These are phyloP conservation scores for Heteractis magnifica DNA, from an alignment of 92 coral and sea anemone species.

Conservation along the genomic window DNA sequence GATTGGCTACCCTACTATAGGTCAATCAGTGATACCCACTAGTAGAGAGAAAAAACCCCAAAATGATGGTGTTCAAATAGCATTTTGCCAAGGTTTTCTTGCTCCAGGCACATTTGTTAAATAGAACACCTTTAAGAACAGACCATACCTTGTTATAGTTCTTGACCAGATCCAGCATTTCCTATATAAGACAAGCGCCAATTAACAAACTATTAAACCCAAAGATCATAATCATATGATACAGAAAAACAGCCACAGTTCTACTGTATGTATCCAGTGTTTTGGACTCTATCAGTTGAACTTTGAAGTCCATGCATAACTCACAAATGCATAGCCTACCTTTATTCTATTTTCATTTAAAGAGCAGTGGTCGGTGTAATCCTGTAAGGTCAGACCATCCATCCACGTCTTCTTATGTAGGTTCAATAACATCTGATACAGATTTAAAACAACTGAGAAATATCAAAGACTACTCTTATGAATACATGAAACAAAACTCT, in stretches of 20 bases:
- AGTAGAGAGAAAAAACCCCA: neutral
- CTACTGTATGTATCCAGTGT: too few species aligned
- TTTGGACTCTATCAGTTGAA: too few species aligned
- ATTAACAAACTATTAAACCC: neutral
- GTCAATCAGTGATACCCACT: neutral
- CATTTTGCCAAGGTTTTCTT: too few species aligned
- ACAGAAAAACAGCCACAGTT: too few species aligned
- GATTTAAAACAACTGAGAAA: neutral
- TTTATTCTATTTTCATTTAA: slow-evolving; percentile 81
- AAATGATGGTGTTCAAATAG: too few species aligned
- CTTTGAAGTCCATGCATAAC: too few species aligned
- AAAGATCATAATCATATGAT: too few species aligned
- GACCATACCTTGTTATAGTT: slow-evolving; percentile 87
- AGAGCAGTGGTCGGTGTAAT: slow-evolving; percentile 85
- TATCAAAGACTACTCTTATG: neutral
- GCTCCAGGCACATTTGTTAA: too few species aligned
- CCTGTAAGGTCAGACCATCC: slow-evolving; percentile 94
- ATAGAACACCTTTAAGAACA: neutral
- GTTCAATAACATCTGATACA: slow-evolving; percentile 78
- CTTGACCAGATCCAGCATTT: slow-evolving; percentile 93
- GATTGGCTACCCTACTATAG: neutral
- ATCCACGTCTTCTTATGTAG: slow-evolving; percentile 98
- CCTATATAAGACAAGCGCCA: slow-evolving; percentile 44
- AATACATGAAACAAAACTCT: neutral
- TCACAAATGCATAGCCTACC: slow-evolving; percentile 30